Evolutionary conservation across 2,797 vertebrate genomes (phyloP).

Genomic region (Centroberyx gerrardi): DNA sequence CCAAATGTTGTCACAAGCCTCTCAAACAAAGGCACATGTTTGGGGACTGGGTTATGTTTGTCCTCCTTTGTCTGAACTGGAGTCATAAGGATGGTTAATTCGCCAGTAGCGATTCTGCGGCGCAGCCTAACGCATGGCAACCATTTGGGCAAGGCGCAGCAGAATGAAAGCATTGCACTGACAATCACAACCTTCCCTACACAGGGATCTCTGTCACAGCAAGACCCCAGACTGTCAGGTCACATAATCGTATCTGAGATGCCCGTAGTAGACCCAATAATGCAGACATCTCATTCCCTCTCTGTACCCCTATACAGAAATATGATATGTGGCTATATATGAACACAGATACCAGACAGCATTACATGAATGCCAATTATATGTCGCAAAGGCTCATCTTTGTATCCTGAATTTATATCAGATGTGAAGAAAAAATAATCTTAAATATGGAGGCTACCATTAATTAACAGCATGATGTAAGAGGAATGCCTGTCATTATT

Average conservation of each 20-base stretch:
- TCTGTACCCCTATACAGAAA: constrained; percentile 37
- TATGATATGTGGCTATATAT: constrained; percentile 38
- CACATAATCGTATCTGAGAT: constrained; percentile 76
- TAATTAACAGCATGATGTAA: neutral
- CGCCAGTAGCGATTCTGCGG: constrained; percentile 75
- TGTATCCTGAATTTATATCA: no score
- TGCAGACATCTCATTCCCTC: constrained; percentile 48
- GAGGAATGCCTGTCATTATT: neutral
- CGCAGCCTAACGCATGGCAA: constrained; percentile 68
- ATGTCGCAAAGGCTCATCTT: neutral
- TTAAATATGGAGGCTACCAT: neutral
- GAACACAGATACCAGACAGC: neutral
- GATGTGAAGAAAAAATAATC: neutral
- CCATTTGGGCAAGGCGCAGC: constrained; percentile 60
- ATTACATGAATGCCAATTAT: neutral
- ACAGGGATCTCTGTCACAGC: constrained; percentile 76
- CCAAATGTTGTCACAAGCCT: constrained; percentile 13
- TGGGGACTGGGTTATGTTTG: constrained; percentile 49
- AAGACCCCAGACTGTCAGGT: constrained; percentile 80
- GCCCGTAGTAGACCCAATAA: constrained; percentile 65
- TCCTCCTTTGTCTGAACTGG: constrained; percentile 72
- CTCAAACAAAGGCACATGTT: constrained; percentile 43
- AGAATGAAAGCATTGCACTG: constrained; percentile 67
- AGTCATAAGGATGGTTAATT: constrained; percentile 53
- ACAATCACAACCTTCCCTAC: constrained; percentile 79